Evolutionary conservation across 2,888 invertebrate species (phyloP).

Genomic region (Pheosia tremula): DNA sequence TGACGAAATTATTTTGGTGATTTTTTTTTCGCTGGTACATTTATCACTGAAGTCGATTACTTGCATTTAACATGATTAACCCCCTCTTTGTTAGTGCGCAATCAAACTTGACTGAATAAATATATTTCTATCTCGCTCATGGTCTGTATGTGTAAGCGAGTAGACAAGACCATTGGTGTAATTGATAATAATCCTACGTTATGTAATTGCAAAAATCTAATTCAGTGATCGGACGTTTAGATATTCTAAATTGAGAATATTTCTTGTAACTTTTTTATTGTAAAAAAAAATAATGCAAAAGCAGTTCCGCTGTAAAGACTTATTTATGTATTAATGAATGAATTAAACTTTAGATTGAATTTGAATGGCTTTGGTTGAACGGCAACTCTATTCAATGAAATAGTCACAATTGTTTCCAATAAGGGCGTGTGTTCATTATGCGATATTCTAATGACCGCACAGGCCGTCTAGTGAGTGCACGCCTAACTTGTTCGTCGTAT

Average conservation of each 20-base stretch:
- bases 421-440: background rate
- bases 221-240: background rate
- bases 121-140: background rate
- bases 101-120: background rate
- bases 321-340: conserved; percentile 10
- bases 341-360: conserved; percentile 14
- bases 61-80: background rate
- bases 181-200: background rate
- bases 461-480: background rate
- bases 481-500: background rate
- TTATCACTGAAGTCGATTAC: background rate
- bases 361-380: background rate
- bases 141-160: background rate
- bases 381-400: conserved; percentile 6
- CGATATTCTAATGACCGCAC: background rate
- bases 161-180: background rate
- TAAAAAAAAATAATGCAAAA: background rate
- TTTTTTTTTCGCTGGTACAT: background rate
- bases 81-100: background rate
- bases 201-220: background rate
- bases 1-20: background rate
- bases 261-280: background rate
- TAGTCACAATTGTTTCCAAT: background rate
- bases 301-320: conserved; percentile 15
- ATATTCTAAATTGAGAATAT: background rate